Conservation (phyloP, 2,888 invertebrate species). For the Priocnemis perturbator region DNA sequence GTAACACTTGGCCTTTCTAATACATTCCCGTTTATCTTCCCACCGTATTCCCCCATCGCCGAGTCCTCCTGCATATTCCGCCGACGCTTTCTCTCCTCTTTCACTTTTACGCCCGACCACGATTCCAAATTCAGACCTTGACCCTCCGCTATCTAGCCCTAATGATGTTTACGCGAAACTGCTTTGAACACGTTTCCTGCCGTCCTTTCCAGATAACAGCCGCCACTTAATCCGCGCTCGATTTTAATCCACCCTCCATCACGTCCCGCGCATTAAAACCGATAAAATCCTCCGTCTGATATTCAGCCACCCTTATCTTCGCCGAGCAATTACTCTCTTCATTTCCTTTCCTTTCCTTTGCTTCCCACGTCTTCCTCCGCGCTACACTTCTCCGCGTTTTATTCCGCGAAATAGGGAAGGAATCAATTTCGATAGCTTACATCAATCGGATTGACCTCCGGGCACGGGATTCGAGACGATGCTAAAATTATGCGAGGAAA, state of each 20-base stretch:
- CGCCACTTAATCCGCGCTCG: background rate
- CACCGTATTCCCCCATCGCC: too few species aligned
- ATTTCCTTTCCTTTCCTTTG: background rate
- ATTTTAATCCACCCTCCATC: conserved; percentile 11
- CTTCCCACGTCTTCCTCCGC: too few species aligned
- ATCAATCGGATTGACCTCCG: too few species aligned
- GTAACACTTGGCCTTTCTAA: too few species aligned
- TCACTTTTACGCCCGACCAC: conserved; percentile 11
- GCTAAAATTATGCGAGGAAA: too few species aligned
- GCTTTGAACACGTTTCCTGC: background rate
- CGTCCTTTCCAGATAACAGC: background rate
- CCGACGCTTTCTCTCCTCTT: background rate
- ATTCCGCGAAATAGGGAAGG: background rate
- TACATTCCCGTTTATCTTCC: too few species aligned
- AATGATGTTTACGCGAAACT: conserved; percentile 27
- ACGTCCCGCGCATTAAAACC: conserved; percentile 9
- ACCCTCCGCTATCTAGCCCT: background rate
- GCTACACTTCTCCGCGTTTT: background rate
- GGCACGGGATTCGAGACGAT: too few species aligned
- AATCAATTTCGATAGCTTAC: too few species aligned
- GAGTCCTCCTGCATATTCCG: too few species aligned
- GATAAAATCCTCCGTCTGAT: conserved; percentile 6
- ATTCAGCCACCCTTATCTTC: background rate
- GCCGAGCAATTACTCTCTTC: background rate
- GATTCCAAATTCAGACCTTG: background rate